Conservation (phyloP, 1,140 invertebrate species). For the Caenorhabditis brenneri region DNA sequence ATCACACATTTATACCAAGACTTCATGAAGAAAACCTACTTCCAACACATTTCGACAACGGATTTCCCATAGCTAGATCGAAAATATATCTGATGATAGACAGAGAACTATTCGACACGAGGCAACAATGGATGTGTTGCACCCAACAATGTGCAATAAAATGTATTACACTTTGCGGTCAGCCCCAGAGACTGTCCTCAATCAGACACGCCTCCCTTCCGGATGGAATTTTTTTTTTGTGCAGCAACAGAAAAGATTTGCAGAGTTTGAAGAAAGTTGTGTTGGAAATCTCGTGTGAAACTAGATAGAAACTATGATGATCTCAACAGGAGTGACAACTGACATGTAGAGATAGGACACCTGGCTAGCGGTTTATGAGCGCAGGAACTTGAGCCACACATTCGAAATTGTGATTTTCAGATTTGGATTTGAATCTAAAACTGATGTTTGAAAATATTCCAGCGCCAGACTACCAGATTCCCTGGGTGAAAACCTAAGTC, state of each 20-base stretch:
- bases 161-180: neutral
- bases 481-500: neutral
- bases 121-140: neutral
- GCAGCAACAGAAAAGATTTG: neutral
- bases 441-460: too few species aligned
- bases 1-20: too few species aligned
- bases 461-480: too few species aligned
- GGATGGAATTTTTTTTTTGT: neutral
- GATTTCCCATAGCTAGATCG: neutral
- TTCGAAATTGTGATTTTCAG: neutral
- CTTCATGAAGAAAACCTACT: neutral
- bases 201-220: neutral
- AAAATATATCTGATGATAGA: too few species aligned
- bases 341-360: neutral
- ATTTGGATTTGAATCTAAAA: neutral
- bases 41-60: neutral
- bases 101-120: too few species aligned
- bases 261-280: neutral
- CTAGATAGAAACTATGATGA: neutral
- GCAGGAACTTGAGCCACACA: too few species aligned
- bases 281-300: neutral
- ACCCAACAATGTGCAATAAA: neutral
- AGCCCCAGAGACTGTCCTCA: neutral
- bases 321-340: slow-evolving; percentile 1
- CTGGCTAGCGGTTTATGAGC: slow-evolving; percentile 25